These are phyloP conservation scores for Drosophila tsacasi DNA, from an alignment of 1,140 invertebrate genomes.

Conservation along the genomic window DNA sequence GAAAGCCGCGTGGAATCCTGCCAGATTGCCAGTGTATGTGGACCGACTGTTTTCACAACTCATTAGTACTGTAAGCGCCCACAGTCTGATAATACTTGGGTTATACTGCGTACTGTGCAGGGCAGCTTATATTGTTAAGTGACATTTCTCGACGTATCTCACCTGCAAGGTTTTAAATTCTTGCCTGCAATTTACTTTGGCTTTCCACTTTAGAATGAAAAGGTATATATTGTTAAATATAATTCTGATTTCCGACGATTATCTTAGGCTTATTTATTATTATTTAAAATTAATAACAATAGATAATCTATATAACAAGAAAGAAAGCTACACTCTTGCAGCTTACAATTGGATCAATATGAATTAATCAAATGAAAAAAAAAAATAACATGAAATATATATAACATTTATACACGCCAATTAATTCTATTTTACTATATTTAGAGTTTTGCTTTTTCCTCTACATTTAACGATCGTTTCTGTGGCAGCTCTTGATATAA, in stretches of 20 bases:
- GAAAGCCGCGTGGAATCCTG: neutral
- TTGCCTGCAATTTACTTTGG: neutral
- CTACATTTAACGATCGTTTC: too few relatives aligned
- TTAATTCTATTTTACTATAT: too few relatives aligned
- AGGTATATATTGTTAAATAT: neutral
- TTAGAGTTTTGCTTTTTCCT: too few relatives aligned
- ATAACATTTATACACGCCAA: too few relatives aligned
- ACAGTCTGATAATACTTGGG: conserved; percentile 5
- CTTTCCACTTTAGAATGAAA: neutral
- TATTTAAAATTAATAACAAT: neutral
- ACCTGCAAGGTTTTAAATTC: neutral
- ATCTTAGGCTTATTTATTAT: neutral
- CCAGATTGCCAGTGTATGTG: neutral
- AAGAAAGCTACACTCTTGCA: too few relatives aligned
- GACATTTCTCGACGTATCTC: neutral
- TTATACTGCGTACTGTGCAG: neutral
- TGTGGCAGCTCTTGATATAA: too few relatives aligned
- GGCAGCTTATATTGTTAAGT: neutral
- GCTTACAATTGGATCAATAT: too few relatives aligned
- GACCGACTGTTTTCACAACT: conserved; percentile 35
- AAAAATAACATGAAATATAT: too few relatives aligned
- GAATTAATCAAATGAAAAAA: too few relatives aligned
- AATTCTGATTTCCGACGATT: neutral
- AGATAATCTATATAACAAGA: neutral
- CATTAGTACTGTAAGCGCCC: conserved; percentile 45